Evolutionary conservation across 1,140 invertebrate genomes (phyloP).

Genomic region (Ctenoplectra terminalis): DNA sequence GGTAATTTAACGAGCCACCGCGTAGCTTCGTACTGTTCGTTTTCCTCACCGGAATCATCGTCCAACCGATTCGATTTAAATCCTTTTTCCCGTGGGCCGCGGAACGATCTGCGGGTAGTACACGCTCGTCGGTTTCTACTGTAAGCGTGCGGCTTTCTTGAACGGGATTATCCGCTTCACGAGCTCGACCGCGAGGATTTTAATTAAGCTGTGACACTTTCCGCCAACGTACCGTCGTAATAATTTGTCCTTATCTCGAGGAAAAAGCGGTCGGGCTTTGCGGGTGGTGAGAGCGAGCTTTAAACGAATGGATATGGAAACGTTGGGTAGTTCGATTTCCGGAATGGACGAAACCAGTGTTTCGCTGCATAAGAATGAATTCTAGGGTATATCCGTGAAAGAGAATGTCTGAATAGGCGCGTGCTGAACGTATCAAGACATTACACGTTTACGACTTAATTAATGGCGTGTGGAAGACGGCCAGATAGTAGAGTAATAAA

Average conservation of each 20-base stretch:
- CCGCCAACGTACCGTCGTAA: constrained; percentile 56
- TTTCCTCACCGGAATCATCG: constrained; percentile 25
- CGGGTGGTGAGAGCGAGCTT: constrained; percentile 39
- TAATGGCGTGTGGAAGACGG: not conserved
- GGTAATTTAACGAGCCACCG: constrained; percentile 57
- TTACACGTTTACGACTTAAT: constrained; percentile 25
- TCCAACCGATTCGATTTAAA: constrained; percentile 30
- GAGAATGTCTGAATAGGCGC: not conserved
- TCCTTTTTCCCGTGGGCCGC: constrained; percentile 8
- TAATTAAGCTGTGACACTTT: constrained; percentile 69
- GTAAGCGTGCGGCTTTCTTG: constrained; percentile 48
- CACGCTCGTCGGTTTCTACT: constrained; percentile 15
- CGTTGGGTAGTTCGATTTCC: not conserved
- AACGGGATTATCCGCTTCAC: constrained; percentile 62
- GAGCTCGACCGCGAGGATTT: constrained; percentile 49
- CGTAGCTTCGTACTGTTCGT: constrained; percentile 6
- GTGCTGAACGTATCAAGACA: not conserved
- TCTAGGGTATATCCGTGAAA: not conserved
- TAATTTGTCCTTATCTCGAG: constrained; percentile 67
- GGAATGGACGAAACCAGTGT: not conserved
- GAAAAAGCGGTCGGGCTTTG: constrained; percentile 39
- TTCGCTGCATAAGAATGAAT: not conserved
- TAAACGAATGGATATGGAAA: not conserved
- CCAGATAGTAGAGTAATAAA: constrained; percentile 9
- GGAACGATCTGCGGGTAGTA: constrained; percentile 31